Evolutionary conservation across 2,888 invertebrate species (phyloP).

Genomic region (Epirrhoe alternata): DNA sequence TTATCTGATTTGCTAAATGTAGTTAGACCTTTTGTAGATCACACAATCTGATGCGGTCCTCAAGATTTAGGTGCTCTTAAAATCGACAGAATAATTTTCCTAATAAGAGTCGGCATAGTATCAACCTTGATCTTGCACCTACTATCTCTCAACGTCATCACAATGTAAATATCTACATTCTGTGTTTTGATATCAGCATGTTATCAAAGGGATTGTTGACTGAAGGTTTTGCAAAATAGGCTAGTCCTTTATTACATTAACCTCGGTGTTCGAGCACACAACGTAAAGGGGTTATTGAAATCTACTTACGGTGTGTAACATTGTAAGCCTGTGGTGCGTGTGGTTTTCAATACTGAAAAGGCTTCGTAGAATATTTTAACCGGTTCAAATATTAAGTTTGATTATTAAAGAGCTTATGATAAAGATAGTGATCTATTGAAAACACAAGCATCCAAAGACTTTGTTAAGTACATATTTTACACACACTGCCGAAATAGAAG

Average conservation of each 20-base stretch:
- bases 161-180: conserved; percentile 16
- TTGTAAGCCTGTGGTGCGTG: conserved; percentile 39
- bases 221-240: conserved; percentile 47
- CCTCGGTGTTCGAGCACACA: conserved; percentile 42
- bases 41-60: no score
- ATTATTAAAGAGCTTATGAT: no score
- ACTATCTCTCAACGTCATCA: conserved; percentile 17
- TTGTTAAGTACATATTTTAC: no score
- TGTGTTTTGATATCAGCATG: conserved; percentile 15
- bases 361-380: background rate
- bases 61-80: no score
- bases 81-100: background rate
- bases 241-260: conserved; percentile 52
- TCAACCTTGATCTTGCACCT: background rate
- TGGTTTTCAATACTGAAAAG: background rate
- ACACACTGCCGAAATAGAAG: no score
- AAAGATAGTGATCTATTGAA: background rate
- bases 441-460: background rate
- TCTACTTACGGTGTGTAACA: conserved; percentile 50
- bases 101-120: background rate
- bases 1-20: conserved; percentile 6
- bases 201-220: conserved; percentile 41
- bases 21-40: no score
- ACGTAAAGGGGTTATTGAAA: conserved; percentile 48
- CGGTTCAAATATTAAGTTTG: no score